A percentile compares a stretch with the other conserved stretches of the same genome.
Evolutionary conservation across 1,140 invertebrate genomes (phyloP).

Genomic region (Schlechtendalia chinensis): DNA sequence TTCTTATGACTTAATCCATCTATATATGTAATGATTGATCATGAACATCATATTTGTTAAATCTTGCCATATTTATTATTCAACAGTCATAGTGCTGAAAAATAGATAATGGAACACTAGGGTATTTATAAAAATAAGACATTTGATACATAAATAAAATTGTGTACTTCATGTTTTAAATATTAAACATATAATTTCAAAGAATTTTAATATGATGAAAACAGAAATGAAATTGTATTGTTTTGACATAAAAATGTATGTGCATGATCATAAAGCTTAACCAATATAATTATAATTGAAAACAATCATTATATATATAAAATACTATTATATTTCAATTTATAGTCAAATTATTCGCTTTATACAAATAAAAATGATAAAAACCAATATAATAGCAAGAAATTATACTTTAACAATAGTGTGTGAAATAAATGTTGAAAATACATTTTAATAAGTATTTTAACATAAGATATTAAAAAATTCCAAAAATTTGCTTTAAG

Average conservation of each 20-base stretch:
- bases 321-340: not conserved
- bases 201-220: not conserved
- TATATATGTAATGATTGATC: too few relatives aligned
- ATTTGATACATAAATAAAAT: not conserved
- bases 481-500: too few relatives aligned
- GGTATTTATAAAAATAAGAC: not conserved
- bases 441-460: too few relatives aligned
- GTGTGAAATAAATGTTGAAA: too few relatives aligned
- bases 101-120: not conserved
- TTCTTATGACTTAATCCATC: too few relatives aligned
- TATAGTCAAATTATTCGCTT: not conserved
- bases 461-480: too few relatives aligned
- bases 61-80: too few relatives aligned
- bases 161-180: constrained; percentile 22
- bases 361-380: not conserved
- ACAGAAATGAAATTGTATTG: not conserved
- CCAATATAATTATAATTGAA: not conserved
- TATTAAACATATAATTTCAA: not conserved
- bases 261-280: not conserved
- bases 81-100: not conserved
- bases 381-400: not conserved
- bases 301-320: not conserved
- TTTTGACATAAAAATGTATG: not conserved
- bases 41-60: too few relatives aligned
- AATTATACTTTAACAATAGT: too few relatives aligned